Percentiles rank a stretch among this genome's conserved stretches.
These are phyloP conservation scores for Xiphydria camelus DNA, from an alignment of 2,888 invertebrate species.

Conservation along the genomic window DNA sequence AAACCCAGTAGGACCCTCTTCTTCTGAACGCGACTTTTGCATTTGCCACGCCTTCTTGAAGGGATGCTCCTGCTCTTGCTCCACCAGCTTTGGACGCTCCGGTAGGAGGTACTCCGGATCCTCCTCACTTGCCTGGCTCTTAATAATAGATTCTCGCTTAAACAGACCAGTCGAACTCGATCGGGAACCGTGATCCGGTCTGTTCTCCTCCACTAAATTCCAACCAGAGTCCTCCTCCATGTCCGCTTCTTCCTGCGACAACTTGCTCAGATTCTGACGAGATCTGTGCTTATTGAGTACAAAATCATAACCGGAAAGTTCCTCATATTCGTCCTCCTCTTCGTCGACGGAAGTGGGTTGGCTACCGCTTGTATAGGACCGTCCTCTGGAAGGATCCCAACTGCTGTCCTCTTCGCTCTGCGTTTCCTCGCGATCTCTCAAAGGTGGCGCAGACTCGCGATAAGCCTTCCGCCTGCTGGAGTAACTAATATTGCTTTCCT, in stretches of 20 bases:
- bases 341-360: slow-evolving; percentile 41
- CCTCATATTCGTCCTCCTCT: slow-evolving; percentile 40
- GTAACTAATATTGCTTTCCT: slow-evolving; percentile 13
- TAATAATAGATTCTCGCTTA: slow-evolving; percentile 53
- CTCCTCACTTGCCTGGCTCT: slow-evolving; percentile 55
- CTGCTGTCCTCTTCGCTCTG: slow-evolving; percentile 32
- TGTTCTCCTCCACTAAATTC: slow-evolving; percentile 24
- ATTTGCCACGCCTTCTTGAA: slow-evolving; percentile 55
- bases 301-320: slow-evolving; percentile 35
- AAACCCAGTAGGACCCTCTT: slow-evolving; percentile 44
- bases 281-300: slow-evolving; percentile 43
- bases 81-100: slow-evolving; percentile 51
- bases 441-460: slow-evolving; percentile 35
- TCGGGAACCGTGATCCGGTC: slow-evolving; percentile 20
- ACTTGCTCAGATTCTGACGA: slow-evolving; percentile 45
- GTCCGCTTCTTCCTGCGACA: slow-evolving; percentile 36
- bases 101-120: slow-evolving; percentile 53
- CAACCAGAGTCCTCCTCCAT: slow-evolving; percentile 25
- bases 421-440: slow-evolving; percentile 32
- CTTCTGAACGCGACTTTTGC: slow-evolving; percentile 54
- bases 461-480: slow-evolving; percentile 20
- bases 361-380: slow-evolving; percentile 38
- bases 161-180: slow-evolving; percentile 42
- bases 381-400: slow-evolving; percentile 25
- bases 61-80: slow-evolving; percentile 54